Evolutionary conservation across 2,888 invertebrate genomes (phyloP).

Genomic region (Apoda limacodes): DNA sequence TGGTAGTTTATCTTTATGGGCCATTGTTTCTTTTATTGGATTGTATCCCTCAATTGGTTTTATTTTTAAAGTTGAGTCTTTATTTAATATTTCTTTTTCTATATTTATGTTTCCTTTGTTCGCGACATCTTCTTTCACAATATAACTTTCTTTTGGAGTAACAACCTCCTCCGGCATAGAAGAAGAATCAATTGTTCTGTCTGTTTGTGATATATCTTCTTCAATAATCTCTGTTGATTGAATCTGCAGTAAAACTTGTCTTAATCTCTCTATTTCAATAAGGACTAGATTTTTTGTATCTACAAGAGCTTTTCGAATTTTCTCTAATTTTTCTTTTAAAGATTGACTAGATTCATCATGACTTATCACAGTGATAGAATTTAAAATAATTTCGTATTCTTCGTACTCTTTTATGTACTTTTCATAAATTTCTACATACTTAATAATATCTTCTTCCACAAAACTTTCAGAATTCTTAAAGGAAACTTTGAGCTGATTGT

Average conservation of each 20-base stretch:
- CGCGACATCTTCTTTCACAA: conserved; percentile 23
- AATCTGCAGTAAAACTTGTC: conserved; percentile 53
- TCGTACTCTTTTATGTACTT: conserved; percentile 56
- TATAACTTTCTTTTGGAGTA: conserved; percentile 36
- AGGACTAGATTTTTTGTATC: conserved; percentile 73
- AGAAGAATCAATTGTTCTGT: conserved; percentile 75
- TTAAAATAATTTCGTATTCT: conserved; percentile 54
- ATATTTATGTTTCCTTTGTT: conserved; percentile 9
- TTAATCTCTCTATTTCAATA: conserved; percentile 67
- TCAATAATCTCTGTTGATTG: conserved; percentile 47
- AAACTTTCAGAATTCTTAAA: conserved; percentile 41
- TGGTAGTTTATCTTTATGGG: conserved; percentile 28
- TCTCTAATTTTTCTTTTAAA: conserved; percentile 67
- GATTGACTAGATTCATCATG: conserved; percentile 61
- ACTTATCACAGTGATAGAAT: conserved; percentile 54
- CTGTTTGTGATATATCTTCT: conserved; percentile 64
- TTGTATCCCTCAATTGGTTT: conserved; percentile 12
- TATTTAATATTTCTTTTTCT: conserved; percentile 5
- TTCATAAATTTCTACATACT: conserved; percentile 59
- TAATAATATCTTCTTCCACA: conserved; percentile 50
- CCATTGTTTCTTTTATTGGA: conserved; percentile 14
- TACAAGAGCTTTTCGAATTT: conserved; percentile 66
- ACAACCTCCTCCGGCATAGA: conserved; percentile 80
- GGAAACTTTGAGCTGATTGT: conserved; percentile 58
- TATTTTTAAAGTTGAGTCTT: too few relatives aligned